Percentiles rank a stretch among this genome's conserved stretches.
Conservation (phyloP, 2,113 vertebrate species). For the Pangasianodon gigas region DNA sequence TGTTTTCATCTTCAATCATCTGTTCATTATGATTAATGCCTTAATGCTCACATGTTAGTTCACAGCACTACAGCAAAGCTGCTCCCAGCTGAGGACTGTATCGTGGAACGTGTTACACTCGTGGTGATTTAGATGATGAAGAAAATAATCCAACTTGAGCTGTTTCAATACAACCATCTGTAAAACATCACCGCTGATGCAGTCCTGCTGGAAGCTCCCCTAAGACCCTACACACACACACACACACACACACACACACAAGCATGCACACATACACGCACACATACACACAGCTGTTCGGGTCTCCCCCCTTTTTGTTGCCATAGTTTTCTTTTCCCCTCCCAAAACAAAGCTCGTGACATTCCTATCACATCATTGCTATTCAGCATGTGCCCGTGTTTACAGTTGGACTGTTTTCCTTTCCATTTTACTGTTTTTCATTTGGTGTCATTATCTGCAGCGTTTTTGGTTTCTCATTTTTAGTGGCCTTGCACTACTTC, state of each 20-base stretch:
- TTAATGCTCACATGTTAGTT: not conserved
- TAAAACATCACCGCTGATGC: slow-evolving; percentile 31
- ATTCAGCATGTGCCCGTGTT: not conserved
- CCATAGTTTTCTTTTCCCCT: slow-evolving; percentile 53
- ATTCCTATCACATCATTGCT: slow-evolving; percentile 7
- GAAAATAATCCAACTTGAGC: not conserved
- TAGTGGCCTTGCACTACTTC: not conserved
- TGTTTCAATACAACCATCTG: slow-evolving; percentile 25
- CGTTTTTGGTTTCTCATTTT: not conserved
- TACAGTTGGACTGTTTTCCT: slow-evolving; percentile 1
- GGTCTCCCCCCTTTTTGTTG: slow-evolving; percentile 73
- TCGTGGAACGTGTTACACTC: not conserved
- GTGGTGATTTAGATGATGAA: not conserved
- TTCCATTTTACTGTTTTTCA: not conserved
- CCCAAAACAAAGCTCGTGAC: slow-evolving; percentile 31
- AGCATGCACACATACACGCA: not conserved
- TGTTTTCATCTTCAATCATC: not conserved
- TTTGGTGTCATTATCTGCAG: not conserved
- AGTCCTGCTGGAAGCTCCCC: slow-evolving; percentile 22
- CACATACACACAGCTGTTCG: slow-evolving; percentile 62
- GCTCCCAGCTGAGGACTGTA: not conserved
- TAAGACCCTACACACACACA: slow-evolving; percentile 19
- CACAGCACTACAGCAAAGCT: not conserved
- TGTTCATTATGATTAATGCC: not conserved
- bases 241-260: slow-evolving; percentile 8